Evolutionary conservation across 1,140 invertebrate genomes (phyloP).

Genomic region (Drosophila mauritiana): DNA sequence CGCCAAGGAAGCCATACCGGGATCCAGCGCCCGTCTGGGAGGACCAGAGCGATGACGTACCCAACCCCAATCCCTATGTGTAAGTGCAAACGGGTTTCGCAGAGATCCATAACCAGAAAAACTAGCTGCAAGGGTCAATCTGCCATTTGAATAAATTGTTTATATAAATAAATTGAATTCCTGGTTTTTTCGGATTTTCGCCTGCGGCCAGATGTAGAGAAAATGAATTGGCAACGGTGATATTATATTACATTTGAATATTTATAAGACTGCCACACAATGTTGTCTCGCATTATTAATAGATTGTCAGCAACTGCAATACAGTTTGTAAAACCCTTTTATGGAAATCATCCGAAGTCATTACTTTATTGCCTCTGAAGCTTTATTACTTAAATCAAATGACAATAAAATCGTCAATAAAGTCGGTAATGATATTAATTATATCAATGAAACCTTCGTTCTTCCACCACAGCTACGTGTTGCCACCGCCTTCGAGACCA

Average conservation of each 20-base stretch:
- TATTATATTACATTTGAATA: background rate
- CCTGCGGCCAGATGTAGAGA: background rate
- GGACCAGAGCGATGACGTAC: constrained; percentile 85
- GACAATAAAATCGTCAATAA: too few relatives aligned
- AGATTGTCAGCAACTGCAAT: too few relatives aligned
- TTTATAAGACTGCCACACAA: background rate
- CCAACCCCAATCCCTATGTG: constrained; percentile 87
- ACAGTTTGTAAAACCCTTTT: too few relatives aligned
- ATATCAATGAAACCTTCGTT: too few relatives aligned
- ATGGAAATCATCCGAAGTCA: too few relatives aligned
- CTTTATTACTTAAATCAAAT: too few relatives aligned
- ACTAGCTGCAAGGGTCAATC: constrained; percentile 26
- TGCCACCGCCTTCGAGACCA: constrained; percentile 81
- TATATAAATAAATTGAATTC: constrained; percentile 8
- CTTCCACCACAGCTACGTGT: constrained; percentile 62
- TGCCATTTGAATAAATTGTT: background rate
- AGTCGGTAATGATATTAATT: too few relatives aligned
- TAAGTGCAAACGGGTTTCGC: constrained; percentile 69
- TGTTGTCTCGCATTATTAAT: background rate
- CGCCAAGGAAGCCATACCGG: constrained; percentile 85
- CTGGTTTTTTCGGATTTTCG: constrained; percentile 1
- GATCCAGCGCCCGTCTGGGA: constrained; percentile 87
- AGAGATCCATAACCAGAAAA: constrained; percentile 6
- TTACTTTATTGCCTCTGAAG: too few relatives aligned
- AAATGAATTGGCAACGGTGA: background rate